Evolutionary conservation across 2,888 invertebrate genomes (phyloP).

Genomic region (Teleogryllus oceanicus): DNA sequence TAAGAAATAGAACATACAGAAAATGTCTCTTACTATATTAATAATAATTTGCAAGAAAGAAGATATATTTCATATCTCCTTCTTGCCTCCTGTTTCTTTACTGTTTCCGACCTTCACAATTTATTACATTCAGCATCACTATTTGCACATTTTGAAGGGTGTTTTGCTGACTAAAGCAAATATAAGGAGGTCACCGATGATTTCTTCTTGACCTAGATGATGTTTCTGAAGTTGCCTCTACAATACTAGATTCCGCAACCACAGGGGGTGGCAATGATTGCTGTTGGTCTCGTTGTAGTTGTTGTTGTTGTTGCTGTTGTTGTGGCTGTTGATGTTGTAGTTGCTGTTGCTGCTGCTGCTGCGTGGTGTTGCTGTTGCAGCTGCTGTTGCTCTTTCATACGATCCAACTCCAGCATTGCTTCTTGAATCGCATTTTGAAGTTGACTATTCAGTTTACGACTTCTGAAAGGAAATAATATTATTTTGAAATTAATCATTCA

Average conservation of each 20-base stretch:
- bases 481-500: neutral
- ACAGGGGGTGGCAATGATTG: neutral
- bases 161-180: neutral
- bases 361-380: slow-evolving; percentile 31
- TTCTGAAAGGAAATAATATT: slow-evolving; percentile 57
- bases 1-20: no score
- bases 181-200: neutral
- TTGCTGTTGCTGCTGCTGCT: neutral
- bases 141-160: no score
- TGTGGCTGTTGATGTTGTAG: neutral
- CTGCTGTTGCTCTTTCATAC: slow-evolving; percentile 52
- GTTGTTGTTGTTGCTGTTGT: neutral
- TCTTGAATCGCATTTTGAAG: slow-evolving; percentile 90
- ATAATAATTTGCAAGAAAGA: no score
- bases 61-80: no score
- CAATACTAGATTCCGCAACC: slow-evolving; percentile 24
- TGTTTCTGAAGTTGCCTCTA: slow-evolving; percentile 25
- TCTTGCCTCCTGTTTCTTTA: no score
- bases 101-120: no score
- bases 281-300: neutral
- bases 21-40: no score
- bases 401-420: slow-evolving; percentile 85
- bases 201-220: slow-evolving; percentile 18
- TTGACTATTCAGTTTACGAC: slow-evolving; percentile 86
- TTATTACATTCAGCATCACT: no score